phyloP scores from a whole-genome alignment of 2,888 invertebrate species.

The Tricholauxania praeusta region DNA sequence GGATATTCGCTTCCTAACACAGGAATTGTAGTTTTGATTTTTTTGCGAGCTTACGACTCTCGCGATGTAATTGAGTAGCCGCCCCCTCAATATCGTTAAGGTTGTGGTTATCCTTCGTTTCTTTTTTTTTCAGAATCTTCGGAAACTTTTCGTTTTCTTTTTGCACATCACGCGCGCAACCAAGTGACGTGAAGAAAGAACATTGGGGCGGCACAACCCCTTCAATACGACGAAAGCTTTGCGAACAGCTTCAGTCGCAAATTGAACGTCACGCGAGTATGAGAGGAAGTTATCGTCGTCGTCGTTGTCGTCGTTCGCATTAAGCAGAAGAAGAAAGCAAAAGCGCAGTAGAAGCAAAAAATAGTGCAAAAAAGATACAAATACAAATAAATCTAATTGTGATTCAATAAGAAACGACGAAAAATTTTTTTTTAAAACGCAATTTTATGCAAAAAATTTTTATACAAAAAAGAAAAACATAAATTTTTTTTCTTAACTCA shows the following conservation, averaged over 20 bases:
- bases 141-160: background rate
- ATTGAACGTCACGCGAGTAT: constrained; percentile 23
- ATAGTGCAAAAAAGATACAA: background rate
- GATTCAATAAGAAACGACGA: background rate
- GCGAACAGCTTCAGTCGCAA: constrained; percentile 25
- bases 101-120: background rate
- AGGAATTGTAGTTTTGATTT: no score
- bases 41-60: no score
- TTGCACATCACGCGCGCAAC: background rate
- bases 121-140: background rate
- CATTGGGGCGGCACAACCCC: background rate
- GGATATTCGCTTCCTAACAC: no score
- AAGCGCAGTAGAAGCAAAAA: constrained; percentile 1
- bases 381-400: constrained; percentile 11
- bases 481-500: constrained; percentile 7
- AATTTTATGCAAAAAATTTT: constrained; percentile 6
- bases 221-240: constrained; percentile 22
- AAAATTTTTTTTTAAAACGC: constrained; percentile 14
- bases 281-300: background rate
- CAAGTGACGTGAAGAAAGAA: background rate
- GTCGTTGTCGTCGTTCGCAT: no score
- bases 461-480: background rate
- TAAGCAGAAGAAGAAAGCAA: background rate
- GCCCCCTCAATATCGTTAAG: no score
- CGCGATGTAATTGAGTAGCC: no score